Evolutionary conservation across 2,888 invertebrate genomes (phyloP).

Genomic region (Drosophila histrio): DNA sequence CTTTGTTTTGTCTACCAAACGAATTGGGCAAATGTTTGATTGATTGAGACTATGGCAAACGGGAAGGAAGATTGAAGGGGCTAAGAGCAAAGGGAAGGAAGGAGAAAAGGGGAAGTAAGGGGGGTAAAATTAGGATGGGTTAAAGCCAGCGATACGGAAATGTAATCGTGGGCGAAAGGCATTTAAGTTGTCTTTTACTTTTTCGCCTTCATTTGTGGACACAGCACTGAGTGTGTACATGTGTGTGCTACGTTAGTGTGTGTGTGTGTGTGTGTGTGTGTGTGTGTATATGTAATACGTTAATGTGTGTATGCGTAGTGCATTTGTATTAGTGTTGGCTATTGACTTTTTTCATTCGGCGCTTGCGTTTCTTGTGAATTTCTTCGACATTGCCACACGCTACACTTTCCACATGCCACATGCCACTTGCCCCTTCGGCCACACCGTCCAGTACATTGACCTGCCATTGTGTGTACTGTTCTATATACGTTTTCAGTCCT

Average conservation of each 20-base stretch:
- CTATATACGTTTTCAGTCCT: not conserved
- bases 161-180: constrained; percentile 19
- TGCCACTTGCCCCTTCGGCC: not conserved
- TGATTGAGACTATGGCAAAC: constrained; percentile 8
- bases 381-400: not conserved
- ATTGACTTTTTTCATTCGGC: constrained; percentile 24
- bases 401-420: not conserved
- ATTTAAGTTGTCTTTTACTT: constrained; percentile 37
- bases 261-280: constrained; percentile 10
- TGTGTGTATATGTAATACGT: constrained; percentile 8
- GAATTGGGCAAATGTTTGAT: constrained; percentile 55
- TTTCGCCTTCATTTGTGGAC: constrained; percentile 42
- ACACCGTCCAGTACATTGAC: constrained; percentile 26
- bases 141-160: constrained; percentile 23
- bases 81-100: not conserved
- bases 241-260: constrained; percentile 10
- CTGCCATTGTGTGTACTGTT: constrained; percentile 9
- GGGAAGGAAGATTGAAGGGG: too few species aligned
- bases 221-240: not conserved
- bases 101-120: not conserved
- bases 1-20: constrained; percentile 30
- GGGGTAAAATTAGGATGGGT: not conserved
- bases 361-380: not conserved
- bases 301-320: constrained; percentile 6
- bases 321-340: constrained; percentile 13